Conservation (phyloP, 2,797 vertebrate species). For the Sebastiscus albofasciatus region DNA sequence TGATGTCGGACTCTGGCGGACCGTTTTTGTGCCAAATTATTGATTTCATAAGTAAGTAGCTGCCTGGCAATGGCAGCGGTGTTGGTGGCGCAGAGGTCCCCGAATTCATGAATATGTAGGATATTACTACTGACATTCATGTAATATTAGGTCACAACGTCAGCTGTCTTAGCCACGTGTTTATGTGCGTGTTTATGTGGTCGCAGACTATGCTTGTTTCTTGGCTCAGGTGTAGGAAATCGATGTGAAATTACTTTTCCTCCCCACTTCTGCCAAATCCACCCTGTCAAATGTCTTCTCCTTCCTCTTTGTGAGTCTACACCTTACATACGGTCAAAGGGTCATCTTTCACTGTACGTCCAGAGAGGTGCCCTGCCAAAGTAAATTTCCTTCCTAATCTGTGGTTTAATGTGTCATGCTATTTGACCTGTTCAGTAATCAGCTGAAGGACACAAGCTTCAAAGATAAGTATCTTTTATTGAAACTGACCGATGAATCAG, state of each 20-base stretch:
- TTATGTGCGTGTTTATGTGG: not conserved
- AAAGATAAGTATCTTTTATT: conserved; percentile 19
- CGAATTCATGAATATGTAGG: no score
- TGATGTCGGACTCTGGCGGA: no score
- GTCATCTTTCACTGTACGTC: conserved; percentile 10
- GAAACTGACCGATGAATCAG: not conserved
- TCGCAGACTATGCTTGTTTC: not conserved
- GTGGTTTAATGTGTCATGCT: not conserved
- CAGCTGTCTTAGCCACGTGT: no score
- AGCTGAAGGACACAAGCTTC: not conserved
- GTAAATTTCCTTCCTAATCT: conserved; percentile 40
- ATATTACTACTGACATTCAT: no score
- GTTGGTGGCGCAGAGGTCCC: no score
- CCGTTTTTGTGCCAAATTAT: no score
- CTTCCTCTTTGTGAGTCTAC: conserved; percentile 42
- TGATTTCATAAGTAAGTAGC: no score
- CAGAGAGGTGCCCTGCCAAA: conserved; percentile 14
- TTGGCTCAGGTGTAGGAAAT: conserved; percentile 29
- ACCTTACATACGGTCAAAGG: conserved; percentile 24
- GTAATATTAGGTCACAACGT: no score
- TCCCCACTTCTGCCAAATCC: conserved; percentile 12
- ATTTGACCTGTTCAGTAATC: not conserved
- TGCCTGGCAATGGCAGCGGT: no score
- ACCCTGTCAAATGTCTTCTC: conserved; percentile 1
- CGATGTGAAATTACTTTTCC: conserved; percentile 9